These are phyloP conservation scores for Echeneis naucrates DNA, from an alignment of 2,797 vertebrate species.

Conservation along the genomic window DNA sequence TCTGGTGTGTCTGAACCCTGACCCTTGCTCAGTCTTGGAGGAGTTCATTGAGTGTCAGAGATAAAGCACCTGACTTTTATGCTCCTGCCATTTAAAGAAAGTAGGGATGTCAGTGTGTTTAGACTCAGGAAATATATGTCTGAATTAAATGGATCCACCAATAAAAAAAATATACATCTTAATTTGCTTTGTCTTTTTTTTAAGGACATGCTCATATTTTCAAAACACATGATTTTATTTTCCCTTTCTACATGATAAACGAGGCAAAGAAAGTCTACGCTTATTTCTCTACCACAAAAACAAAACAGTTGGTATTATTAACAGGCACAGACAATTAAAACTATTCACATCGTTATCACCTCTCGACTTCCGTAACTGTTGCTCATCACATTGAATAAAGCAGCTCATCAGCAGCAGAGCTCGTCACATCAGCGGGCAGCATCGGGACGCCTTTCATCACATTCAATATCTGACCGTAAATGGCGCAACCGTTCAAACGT, in stretches of 20 bases:
- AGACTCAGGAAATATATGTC: constrained; percentile 48
- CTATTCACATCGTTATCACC: too few species aligned
- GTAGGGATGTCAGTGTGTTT: constrained; percentile 10
- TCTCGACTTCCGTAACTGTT: too few species aligned
- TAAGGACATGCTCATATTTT: too few species aligned
- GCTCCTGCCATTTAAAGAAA: neutral
- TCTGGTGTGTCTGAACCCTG: neutral
- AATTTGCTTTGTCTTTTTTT: constrained; percentile 12
- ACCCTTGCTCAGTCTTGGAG: too few species aligned
- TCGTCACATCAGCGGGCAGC: too few species aligned
- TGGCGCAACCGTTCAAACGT: too few species aligned
- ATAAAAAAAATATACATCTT: constrained; percentile 40
- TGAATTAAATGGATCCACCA: constrained; percentile 14
- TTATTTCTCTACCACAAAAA: neutral
- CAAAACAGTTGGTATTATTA: neutral
- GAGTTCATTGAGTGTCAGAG: too few species aligned
- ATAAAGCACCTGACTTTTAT: neutral
- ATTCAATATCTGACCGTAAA: neutral
- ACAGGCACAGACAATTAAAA: neutral
- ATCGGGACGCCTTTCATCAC: too few species aligned
- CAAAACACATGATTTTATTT: neutral
- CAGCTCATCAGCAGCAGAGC: too few species aligned
- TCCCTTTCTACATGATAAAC: neutral
- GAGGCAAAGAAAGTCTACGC: too few species aligned
- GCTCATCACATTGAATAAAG: neutral